These are phyloP conservation scores for Tympanoctomys barrerae DNA, from an alignment of 2,797 vertebrate species.

Conservation along the genomic window DNA sequence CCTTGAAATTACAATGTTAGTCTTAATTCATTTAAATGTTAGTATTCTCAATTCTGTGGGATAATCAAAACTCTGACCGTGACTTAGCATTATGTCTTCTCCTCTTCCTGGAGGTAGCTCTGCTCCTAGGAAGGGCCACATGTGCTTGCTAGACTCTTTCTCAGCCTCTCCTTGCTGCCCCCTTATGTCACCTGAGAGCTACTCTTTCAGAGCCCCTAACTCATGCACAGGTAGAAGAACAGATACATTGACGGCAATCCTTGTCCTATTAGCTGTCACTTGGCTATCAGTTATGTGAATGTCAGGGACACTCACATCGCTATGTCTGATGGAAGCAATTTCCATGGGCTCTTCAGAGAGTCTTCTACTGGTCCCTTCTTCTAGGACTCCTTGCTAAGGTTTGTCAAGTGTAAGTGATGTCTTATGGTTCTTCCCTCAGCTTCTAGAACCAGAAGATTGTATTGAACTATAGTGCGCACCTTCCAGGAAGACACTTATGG, in stretches of 20 bases:
- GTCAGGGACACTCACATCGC: neutral
- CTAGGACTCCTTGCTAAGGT: neutral
- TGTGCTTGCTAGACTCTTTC: neutral
- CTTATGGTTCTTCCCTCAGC: neutral
- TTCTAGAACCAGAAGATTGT: neutral
- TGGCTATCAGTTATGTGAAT: neutral
- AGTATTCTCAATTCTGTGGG: neutral
- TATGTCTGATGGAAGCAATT: neutral
- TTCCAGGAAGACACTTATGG: neutral
- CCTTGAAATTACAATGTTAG: neutral
- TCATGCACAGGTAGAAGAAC: neutral
- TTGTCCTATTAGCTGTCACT: neutral
- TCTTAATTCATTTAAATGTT: neutral
- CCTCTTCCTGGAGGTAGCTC: neutral
- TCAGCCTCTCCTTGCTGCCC: neutral
- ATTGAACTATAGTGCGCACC: neutral
- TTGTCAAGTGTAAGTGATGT: neutral
- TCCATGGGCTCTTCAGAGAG: neutral
- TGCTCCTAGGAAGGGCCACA: neutral
- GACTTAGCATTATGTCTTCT: neutral
- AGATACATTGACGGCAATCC: neutral
- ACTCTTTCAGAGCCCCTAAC: neutral
- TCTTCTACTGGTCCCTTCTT: neutral
- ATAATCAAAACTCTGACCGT: constrained; percentile 5
- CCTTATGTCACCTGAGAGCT: neutral